These are phyloP conservation scores for Xestia rhomboidea DNA, from an alignment of 2,888 invertebrate species.

Conservation along the genomic window DNA sequence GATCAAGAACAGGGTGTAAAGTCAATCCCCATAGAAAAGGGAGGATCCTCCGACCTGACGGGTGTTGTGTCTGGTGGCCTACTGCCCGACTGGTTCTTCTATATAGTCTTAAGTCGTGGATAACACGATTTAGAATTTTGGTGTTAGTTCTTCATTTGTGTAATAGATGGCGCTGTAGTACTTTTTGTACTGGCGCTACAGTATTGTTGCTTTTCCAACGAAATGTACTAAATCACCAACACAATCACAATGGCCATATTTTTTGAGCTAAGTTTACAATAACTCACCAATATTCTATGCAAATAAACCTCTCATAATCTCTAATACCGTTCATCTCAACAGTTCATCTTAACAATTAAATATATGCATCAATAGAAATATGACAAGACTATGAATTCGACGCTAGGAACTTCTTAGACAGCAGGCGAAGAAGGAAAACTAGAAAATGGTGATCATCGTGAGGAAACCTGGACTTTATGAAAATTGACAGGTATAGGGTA, in stretches of 20 bases:
- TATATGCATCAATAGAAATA: neutral
- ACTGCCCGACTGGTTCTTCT: neutral
- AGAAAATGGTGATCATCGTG: neutral
- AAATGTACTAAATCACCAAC: neutral
- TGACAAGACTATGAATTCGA: neutral
- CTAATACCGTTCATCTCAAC: neutral
- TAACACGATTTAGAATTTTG: neutral
- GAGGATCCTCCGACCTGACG: neutral
- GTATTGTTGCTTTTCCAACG: neutral
- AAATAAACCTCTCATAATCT: neutral
- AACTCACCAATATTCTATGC: neutral
- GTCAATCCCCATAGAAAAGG: neutral
- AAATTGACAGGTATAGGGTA: too few relatives aligned
- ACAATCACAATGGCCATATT: neutral
- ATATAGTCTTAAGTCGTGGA: neutral
- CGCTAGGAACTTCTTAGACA: neutral
- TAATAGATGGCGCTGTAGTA: neutral
- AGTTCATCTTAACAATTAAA: neutral
- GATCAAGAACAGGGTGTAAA: neutral
- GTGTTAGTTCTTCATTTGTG: neutral
- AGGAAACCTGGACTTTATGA: too few relatives aligned
- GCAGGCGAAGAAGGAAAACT: neutral
- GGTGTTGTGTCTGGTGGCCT: neutral
- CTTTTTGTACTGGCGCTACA: neutral
- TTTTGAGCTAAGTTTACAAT: neutral